Base-by-base conservation (phyloP, 2,797 vertebrate genomes). In the Galagoides demidoff region DNA sequence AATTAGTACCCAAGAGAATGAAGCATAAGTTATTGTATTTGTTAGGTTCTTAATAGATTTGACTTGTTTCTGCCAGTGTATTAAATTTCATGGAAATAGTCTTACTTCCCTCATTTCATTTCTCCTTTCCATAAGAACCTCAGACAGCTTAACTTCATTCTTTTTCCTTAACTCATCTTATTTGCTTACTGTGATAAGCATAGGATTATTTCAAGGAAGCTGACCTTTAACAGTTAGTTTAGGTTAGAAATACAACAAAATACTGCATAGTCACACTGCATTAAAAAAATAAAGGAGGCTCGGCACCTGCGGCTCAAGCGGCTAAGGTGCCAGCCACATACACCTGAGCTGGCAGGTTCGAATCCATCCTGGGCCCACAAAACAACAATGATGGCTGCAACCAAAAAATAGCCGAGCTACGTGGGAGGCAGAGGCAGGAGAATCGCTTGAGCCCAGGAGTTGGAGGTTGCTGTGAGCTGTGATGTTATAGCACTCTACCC, bases 131-230 rank as follows among this genome's bases (percentile, higher is more conserved):
- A 39, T 77, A 37, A 64, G 83, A 20, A 13, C 74, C 73, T 96
- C 73, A 76, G 29, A 68, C 29, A 85, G 10, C n/a, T 82, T 82
- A 4, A 76, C 29, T 81, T 63, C 19, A 31, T 82, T 81, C 5
- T 55, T 66, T 89, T 93, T 88, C 90, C 85, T 77, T 64, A 79
- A 90, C n/a, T 94, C 73, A 37, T 73, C 76, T 92, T 43, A 90
- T 84, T 73, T 70, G 31, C 31, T 70, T 27, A 71, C n/a, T 66
- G 2, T 74, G 61, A 81, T 66, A 31, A 81, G 9, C 45, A 81
- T 16, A 88, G 49, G 29, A n/a, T 89, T 13, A 1, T 89, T 87
- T 93, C 25, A 89, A 89, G 76, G n/a, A 93, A 52, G 34, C 49
- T 85, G 61, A 94, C 74, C 61, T 88, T 85, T 59, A 92, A 64